phyloP scores from a whole-genome alignment of 1,140 invertebrate species.

The Penaeus chinensis region DNA sequence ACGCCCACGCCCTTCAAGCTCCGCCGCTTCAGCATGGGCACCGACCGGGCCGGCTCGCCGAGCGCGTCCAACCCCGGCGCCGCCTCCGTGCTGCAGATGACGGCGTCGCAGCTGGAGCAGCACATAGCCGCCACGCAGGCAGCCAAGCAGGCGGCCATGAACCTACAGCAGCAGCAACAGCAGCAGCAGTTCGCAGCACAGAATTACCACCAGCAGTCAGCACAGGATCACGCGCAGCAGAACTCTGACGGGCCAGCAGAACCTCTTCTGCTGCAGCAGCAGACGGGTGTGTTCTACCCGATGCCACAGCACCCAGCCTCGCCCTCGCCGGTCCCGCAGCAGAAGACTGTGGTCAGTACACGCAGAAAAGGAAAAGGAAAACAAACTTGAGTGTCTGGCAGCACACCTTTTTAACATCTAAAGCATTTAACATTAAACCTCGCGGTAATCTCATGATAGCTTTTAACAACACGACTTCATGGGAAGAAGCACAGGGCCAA shows the following conservation, averaged over 20 bases:
- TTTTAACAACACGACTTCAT: too few species aligned
- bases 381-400: too few species aligned
- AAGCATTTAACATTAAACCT: too few species aligned
- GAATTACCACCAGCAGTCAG: conserved; percentile 7
- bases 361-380: not conserved
- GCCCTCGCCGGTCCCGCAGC: conserved; percentile 17
- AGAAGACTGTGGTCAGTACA: conserved; percentile 9
- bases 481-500: too few species aligned
- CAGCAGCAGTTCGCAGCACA: conserved; percentile 3
- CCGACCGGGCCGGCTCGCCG: conserved; percentile 33
- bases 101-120: conserved; percentile 34
- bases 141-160: conserved; percentile 12
- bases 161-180: conserved; percentile 14
- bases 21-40: conserved; percentile 48
- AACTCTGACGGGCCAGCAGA: not conserved
- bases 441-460: too few species aligned
- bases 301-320: conserved; percentile 47
- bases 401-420: too few species aligned
- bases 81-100: conserved; percentile 38
- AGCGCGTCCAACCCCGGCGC: conserved; percentile 12
- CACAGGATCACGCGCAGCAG: not conserved
- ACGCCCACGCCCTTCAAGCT: conserved; percentile 60
- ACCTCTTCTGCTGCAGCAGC: not conserved
- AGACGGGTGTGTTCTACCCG: conserved; percentile 50
- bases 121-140: conserved; percentile 31